Evolutionary conservation across 2,113 vertebrate species (phyloP), one percentile per base, ranked within the genome.

Genomic region (Bos javanicus): DNA sequence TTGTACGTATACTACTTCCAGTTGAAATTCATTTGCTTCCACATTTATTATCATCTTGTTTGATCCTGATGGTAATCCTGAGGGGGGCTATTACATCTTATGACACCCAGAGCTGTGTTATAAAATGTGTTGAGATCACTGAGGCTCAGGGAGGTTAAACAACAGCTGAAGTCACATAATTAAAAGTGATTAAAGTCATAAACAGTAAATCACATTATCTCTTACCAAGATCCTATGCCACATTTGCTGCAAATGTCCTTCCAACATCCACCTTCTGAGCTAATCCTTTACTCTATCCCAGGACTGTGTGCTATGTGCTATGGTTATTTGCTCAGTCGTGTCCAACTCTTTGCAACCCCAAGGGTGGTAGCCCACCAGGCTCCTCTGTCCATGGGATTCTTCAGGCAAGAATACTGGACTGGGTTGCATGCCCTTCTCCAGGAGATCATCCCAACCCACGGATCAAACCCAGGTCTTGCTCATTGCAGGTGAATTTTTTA

Each of bases 291-390:
- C 50, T 74, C 52, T 81, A 74, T 21, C 33, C 36, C 48, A 87
- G 48, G 12, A 87, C 30, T 39, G 19, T 71, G n/a, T 71, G 67
- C 67, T 23, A 1, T 39, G 19, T 23, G n/a, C 19, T 23, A 71
- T 6, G n/a, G 10, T 71, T 71, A 71, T 36, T 39, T 23, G n/a
- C 19, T 39, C 67, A 71, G 67, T 39, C 67, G 12, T 71, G 67
- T 39, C n/a, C 0, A 2, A 71, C 67, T 71, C 67, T 71, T 21
- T 23, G n/a, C 0, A 2, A 71, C 67, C n/a, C n/a, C 67, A 71
- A 6, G 10, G 19, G 12, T 12, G 19, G n/a, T 39, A 39, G n/a
- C 10, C 67, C 19, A 23, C n/a, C n/a, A 39, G n/a, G 2, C 67
- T 39, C 67, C 19, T 71, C 67, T 71, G 67, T 39, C 67, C 19